Evolutionary conservation across 2,113 vertebrate species (phyloP).

Genomic region (Fregata magnificens): DNA sequence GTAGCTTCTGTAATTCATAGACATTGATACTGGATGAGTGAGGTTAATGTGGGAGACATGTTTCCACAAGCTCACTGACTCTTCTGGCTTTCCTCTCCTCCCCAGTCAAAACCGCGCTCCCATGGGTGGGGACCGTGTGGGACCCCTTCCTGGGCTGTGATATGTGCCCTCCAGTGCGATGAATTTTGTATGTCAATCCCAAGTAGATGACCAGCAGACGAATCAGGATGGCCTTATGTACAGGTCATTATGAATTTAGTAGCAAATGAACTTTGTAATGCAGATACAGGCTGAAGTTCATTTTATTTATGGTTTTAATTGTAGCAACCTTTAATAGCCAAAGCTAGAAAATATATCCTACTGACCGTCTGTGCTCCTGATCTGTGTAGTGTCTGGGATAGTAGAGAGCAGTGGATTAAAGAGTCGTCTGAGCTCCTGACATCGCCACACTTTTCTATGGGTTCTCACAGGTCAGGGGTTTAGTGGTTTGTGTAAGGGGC

Average conservation of each 20-base stretch:
- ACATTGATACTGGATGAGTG: neutral
- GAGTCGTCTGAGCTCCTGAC: neutral
- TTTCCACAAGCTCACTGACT: neutral
- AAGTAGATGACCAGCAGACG: neutral
- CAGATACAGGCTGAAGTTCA: neutral
- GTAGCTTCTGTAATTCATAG: neutral
- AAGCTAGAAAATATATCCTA: neutral
- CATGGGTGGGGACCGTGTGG: accelerated
- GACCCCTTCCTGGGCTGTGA: neutral
- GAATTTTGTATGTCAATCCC: neutral
- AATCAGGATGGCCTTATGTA: neutral
- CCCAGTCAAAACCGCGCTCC: neutral
- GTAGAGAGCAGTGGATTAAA: neutral
- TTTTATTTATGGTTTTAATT: neutral
- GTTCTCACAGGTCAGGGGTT: neutral
- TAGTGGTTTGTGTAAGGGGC: constrained; percentile 28
- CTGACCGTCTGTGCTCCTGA: neutral
- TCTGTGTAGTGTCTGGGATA: neutral
- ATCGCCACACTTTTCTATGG: neutral
- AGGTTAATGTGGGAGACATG: neutral
- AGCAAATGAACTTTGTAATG: neutral
- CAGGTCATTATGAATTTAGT: neutral
- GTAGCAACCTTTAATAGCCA: neutral
- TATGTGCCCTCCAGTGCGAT: accelerated
- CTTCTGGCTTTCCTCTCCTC: neutral